Evolutionary conservation across 1,140 invertebrate genomes (phyloP).

Genomic region (Mya arenaria): DNA sequence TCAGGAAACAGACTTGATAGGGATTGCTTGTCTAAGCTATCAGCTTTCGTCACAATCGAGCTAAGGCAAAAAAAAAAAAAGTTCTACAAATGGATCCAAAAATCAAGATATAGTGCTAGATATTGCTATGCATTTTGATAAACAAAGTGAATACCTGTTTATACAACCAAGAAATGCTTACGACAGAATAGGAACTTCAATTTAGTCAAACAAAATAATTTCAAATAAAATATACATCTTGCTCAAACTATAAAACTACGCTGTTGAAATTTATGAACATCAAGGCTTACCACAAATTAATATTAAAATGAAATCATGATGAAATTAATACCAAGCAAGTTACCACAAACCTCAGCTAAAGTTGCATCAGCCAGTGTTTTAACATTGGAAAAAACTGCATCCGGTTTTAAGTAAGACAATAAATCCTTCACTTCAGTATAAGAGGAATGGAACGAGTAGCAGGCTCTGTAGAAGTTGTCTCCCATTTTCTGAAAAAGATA

Average conservation of each 20-base stretch:
- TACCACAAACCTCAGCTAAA: constrained; percentile 56
- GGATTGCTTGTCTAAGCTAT: too few relatives aligned
- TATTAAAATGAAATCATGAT: background rate
- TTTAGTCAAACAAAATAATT: background rate
- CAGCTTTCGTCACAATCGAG: too few relatives aligned
- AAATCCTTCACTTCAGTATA: constrained; percentile 76
- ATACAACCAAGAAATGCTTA: background rate
- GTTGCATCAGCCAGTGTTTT: constrained; percentile 66
- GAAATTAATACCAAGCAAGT: background rate
- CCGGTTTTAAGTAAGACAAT: constrained; percentile 74
- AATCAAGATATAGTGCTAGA: too few relatives aligned
- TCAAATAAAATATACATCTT: background rate
- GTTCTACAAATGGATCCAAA: too few relatives aligned
- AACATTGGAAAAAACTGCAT: constrained; percentile 74
- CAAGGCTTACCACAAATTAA: background rate
- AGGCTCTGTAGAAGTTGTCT: constrained; percentile 69
- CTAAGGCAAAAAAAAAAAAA: too few relatives aligned
- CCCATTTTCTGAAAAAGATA: background rate
- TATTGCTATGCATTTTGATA: too few relatives aligned
- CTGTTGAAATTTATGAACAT: background rate
- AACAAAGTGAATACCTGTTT: background rate
- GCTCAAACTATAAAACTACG: background rate
- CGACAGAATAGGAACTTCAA: background rate
- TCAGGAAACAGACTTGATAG: too few relatives aligned
- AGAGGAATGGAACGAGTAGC: constrained; percentile 80